Evolutionary conservation across 2,888 invertebrate genomes (phyloP).

Genomic region (Xylota segnis): DNA sequence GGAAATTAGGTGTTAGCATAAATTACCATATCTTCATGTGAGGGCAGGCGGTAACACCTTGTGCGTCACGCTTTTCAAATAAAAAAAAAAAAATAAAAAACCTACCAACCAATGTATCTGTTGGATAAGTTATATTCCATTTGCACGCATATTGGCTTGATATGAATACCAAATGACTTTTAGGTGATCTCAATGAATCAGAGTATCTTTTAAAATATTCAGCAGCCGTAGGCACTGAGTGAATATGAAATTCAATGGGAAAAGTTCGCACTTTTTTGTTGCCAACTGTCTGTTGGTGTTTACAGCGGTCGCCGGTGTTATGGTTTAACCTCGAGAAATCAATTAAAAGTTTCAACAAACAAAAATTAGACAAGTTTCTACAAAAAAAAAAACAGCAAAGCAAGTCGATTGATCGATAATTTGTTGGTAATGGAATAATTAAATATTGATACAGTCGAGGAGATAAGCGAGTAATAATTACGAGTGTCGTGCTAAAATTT

Average conservation of each 20-base stretch:
- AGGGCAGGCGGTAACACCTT: conserved; percentile 8
- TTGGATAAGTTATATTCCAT: conserved; percentile 10
- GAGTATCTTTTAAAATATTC: conserved; percentile 29
- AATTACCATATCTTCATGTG: conserved; percentile 51
- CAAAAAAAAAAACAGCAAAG: neutral
- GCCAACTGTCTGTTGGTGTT: conserved; percentile 7
- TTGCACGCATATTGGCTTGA: conserved; percentile 12
- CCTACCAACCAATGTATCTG: neutral
- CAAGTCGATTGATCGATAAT: conserved; percentile 52
- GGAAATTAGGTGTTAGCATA: conserved; percentile 64
- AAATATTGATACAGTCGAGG: conserved; percentile 37
- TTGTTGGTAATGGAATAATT: conserved; percentile 50
- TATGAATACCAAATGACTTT: conserved; percentile 38
- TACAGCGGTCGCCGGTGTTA: neutral
- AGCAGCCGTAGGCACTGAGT: conserved; percentile 22
- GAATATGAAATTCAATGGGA: conserved; percentile 2
- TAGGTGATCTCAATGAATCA: conserved; percentile 40
- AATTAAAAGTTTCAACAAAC: conserved; percentile 31
- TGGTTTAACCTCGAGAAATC: conserved; percentile 29
- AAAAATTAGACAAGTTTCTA: neutral
- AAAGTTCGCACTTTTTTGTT: conserved; percentile 19
- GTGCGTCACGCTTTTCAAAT: conserved; percentile 31
- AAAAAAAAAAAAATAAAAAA: neutral
- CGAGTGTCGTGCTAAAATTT: neutral
- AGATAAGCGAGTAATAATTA: conserved; percentile 16